Evolutionary conservation across 2,888 invertebrate species (phyloP).

Genomic region (Ophioninae sp.): DNA sequence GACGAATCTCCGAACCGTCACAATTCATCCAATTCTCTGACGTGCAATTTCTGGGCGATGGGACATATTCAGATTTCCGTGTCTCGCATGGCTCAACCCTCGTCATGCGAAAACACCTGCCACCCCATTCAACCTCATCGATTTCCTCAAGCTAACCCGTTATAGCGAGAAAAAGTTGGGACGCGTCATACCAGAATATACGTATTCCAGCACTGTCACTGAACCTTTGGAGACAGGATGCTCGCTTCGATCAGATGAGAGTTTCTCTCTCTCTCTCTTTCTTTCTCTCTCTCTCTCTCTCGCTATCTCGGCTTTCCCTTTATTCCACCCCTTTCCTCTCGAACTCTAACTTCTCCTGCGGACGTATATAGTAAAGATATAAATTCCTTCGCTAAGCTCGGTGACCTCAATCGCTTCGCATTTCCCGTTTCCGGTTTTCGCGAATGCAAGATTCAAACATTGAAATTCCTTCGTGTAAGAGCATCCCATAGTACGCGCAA

Average conservation of each 20-base stretch:
- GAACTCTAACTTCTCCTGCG: background rate
- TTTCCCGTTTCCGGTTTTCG: slow-evolving; percentile 22
- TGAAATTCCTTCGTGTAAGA: slow-evolving; percentile 42
- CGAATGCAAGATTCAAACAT: slow-evolving; percentile 48
- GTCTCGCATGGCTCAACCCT: slow-evolving; percentile 24
- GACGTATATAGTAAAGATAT: slow-evolving; percentile 11
- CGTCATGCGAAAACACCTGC: slow-evolving; percentile 51
- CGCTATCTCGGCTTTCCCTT: background rate
- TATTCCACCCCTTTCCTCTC: background rate
- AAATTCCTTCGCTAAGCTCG: slow-evolving; percentile 32
- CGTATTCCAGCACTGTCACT: slow-evolving; percentile 17
- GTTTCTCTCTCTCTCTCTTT: background rate
- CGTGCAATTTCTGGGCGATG: slow-evolving; percentile 53
- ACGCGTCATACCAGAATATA: slow-evolving; percentile 30
- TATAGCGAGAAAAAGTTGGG: slow-evolving; percentile 20
- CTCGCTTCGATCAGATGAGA: slow-evolving; percentile 40
- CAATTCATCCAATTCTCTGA: slow-evolving; percentile 46
- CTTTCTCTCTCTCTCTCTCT: slow-evolving; percentile 3
- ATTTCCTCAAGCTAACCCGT: slow-evolving; percentile 16
- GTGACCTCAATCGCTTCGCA: slow-evolving; percentile 56
- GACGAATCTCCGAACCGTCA: slow-evolving; percentile 23
- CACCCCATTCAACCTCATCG: slow-evolving; percentile 3
- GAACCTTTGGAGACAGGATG: slow-evolving; percentile 23
- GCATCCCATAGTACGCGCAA: background rate
- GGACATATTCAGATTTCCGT: slow-evolving; percentile 28